phyloP scores from a whole-genome alignment of 1,140 invertebrate genomes.

The Pseudachorutes palmiensis region DNA sequence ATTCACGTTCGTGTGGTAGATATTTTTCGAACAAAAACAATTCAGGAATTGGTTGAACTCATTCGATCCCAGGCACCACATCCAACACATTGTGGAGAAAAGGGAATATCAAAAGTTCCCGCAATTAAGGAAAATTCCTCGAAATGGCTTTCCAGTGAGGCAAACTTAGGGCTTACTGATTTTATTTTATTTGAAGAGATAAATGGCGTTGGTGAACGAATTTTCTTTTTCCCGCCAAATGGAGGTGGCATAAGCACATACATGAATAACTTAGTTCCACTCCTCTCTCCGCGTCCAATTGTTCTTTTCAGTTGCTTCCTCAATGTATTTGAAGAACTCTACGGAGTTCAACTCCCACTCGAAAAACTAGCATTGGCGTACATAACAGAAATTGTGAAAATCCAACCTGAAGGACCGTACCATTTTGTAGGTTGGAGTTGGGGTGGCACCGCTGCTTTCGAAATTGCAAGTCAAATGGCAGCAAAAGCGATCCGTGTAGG shows the following conservation, averaged over 20 bases:
- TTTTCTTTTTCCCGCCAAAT: background rate
- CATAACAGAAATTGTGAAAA: background rate
- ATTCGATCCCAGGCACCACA: too few species aligned
- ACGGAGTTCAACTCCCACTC: background rate
- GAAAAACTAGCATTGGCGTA: background rate
- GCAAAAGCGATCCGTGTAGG: background rate
- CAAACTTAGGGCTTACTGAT: too few species aligned
- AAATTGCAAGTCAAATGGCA: background rate
- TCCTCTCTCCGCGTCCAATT: background rate
- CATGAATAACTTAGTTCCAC: background rate
- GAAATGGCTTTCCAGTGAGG: too few species aligned
- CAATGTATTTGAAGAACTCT: background rate
- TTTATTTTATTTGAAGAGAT: background rate
- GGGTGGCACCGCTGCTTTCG: background rate
- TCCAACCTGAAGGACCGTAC: background rate
- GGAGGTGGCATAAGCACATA: background rate
- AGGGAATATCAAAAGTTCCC: too few species aligned
- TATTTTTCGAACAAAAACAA: background rate
- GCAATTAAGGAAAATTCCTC: too few species aligned
- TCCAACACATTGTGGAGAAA: too few species aligned
- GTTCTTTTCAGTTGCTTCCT: background rate
- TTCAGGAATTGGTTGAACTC: too few species aligned
- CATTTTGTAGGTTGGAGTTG: background rate
- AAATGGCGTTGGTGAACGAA: background rate
- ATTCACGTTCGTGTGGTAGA: background rate